Evolutionary conservation across 2,113 vertebrate genomes (phyloP), one percentile per base, ranked within the genome.

Genomic region (Tenebrosternarchus preto): DNA sequence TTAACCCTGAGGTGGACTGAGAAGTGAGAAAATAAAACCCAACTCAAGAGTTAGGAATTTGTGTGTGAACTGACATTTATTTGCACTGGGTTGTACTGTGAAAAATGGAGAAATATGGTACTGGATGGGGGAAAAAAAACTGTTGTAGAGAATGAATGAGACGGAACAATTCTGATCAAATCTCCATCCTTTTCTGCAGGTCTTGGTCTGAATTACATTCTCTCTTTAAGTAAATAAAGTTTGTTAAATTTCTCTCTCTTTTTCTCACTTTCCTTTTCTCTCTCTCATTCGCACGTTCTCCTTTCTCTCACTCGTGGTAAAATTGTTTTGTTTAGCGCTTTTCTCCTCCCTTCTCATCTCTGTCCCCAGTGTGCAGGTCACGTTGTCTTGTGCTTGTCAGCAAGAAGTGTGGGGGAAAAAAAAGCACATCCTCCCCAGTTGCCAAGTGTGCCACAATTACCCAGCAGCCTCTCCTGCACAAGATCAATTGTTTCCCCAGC

Each of bases 401-500:
- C 33, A 59, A 64, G 60, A 69, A 11, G 50, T 19, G 61, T 12
- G 1, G 19, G 36, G 36, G 36, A 7, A 7, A 12, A 22, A 55
- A 73, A 78, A 64, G 8, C 39, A 19, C 70, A 55, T 63, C 76
- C 29, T 56, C 27, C 29, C 84, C 70, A 36, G 56, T 77, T 83
- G 73, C 75, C 57, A 74, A 63, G 33, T 55, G 43, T 57, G 57
- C 61, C 71, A 69, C 84, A 66, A 79, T 82, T 82, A 82, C 82
- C 74, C 76, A 68, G 64, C 76, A 76, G 61, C 50, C 76, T 69
- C 56, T 72, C 27, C 67, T 59, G 36, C 29, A n/a, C 64, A 76
- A 76, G 71, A 83, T 82, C 31, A 72, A 50, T 82, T 60, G 60
- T 76, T 86, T 86, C 79, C 71, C 60, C 39, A 67, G 81, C 82